Evolutionary conservation across 2,113 vertebrate species (phyloP).

Genomic region (Pagrus major): DNA sequence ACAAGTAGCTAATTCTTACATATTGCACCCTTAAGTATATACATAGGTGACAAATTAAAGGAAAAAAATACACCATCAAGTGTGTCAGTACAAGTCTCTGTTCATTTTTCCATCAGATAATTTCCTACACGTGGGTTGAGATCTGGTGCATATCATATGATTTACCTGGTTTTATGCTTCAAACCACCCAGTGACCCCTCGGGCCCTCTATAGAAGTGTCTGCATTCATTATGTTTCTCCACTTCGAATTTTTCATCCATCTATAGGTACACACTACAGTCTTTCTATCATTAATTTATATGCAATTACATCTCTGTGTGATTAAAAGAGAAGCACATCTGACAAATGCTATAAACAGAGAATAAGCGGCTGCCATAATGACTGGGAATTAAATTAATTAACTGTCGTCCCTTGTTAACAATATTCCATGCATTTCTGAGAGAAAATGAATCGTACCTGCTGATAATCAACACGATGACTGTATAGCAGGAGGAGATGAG

Average conservation of each 20-base stretch:
- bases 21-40: too few relatives aligned
- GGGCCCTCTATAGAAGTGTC: neutral
- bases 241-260: neutral
- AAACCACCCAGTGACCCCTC: neutral
- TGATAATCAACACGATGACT: neutral
- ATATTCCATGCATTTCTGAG: too few relatives aligned
- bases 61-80: neutral
- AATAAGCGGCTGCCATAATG: neutral
- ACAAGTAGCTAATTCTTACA: too few relatives aligned
- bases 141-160: neutral
- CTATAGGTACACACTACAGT: neutral
- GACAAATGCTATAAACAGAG: neutral
- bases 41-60: neutral
- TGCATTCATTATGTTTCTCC: neutral
- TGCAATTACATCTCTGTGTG: neutral
- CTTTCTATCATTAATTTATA: neutral
- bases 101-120: neutral
- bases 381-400: neutral
- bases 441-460: too few relatives aligned
- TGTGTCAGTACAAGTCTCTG: neutral
- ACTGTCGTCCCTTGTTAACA: neutral
- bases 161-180: neutral
- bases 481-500: neutral
- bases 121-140: neutral
- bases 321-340: neutral